Percentiles rank a stretch among this genome's conserved stretches.
These are phyloP conservation scores for Sialis fuliginosa DNA, from an alignment of 2,888 invertebrate genomes.

Conservation along the genomic window DNA sequence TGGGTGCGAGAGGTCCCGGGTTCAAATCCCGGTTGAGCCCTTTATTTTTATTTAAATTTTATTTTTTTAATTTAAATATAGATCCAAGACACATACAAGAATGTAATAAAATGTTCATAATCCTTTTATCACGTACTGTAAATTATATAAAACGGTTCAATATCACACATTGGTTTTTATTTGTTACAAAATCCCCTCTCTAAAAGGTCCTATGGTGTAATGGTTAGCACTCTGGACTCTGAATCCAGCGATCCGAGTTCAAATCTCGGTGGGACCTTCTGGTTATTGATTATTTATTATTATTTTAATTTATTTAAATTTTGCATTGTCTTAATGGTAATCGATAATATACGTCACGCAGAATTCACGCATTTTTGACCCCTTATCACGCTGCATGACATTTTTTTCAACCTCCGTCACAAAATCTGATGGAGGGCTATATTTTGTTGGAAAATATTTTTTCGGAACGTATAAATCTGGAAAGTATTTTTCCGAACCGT, in stretches of 20 bases:
- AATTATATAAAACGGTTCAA: no score
- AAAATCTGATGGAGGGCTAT: no score
- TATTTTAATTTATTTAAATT: neutral
- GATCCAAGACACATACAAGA: neutral
- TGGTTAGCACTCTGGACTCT: constrained; percentile 66
- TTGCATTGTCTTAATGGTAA: no score
- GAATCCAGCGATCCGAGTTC: constrained; percentile 68
- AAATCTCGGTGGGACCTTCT: constrained; percentile 55
- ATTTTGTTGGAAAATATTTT: no score
- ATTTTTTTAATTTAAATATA: neutral
- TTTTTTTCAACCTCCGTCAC: no score
- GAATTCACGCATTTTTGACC: no score
- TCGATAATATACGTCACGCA: no score
- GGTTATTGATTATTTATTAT: neutral
- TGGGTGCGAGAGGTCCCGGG: constrained; percentile 30
- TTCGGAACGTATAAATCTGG: no score
- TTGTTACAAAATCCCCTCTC: neutral
- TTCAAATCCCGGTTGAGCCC: constrained; percentile 29
- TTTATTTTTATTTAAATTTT: constrained; percentile 11
- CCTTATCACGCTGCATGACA: neutral
- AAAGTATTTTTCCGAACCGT: no score
- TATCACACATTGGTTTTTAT: no score
- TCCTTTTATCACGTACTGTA: no score
- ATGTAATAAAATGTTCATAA: no score
- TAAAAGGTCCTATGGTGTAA: constrained; percentile 49